Evolutionary conservation across 2,888 invertebrate species (phyloP).

Genomic region (Petrolisthes manimaculis): DNA sequence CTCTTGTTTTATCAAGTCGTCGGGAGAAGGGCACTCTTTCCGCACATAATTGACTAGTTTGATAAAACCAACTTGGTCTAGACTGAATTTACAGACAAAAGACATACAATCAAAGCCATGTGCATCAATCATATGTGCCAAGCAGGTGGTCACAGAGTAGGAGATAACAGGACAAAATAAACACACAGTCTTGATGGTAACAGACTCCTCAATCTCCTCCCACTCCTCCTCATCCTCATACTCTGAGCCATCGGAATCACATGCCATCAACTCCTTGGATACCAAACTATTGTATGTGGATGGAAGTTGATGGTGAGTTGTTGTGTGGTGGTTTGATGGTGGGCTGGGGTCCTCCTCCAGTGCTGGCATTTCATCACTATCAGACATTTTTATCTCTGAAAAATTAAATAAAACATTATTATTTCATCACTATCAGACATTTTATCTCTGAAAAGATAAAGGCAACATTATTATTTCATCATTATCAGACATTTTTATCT

Average conservation of each 20-base stretch:
- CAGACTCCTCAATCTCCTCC: conserved; percentile 43
- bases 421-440: too few relatives aligned
- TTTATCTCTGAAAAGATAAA: too few relatives aligned
- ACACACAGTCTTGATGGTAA: conserved; percentile 21
- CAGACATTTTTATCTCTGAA: conserved; percentile 13
- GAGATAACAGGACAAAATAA: conserved; percentile 38
- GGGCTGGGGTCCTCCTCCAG: conserved; percentile 16
- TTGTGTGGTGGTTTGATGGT: not conserved
- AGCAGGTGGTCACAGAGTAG: not conserved
- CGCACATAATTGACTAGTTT: conserved; percentile 63
- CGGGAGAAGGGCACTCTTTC: conserved; percentile 36
- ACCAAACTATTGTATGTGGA: not conserved
- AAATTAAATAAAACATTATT: too few relatives aligned
- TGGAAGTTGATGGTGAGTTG: not conserved
- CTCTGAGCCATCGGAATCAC: not conserved
- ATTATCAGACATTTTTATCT: conserved; percentile 21
- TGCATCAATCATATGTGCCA: conserved; percentile 45
- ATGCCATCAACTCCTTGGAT: not conserved
- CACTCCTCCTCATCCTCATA: conserved; percentile 47
- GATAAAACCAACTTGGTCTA: conserved; percentile 64
- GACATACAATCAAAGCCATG: conserved; percentile 51
- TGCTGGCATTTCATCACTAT: conserved; percentile 29
- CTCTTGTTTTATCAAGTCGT: conserved; percentile 70
- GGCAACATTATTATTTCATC: conserved; percentile 22
- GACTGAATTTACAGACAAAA: conserved; percentile 24